phyloP scores from a whole-genome alignment of 1,140 invertebrate genomes.

The Drosophila punjabiensis region DNA sequence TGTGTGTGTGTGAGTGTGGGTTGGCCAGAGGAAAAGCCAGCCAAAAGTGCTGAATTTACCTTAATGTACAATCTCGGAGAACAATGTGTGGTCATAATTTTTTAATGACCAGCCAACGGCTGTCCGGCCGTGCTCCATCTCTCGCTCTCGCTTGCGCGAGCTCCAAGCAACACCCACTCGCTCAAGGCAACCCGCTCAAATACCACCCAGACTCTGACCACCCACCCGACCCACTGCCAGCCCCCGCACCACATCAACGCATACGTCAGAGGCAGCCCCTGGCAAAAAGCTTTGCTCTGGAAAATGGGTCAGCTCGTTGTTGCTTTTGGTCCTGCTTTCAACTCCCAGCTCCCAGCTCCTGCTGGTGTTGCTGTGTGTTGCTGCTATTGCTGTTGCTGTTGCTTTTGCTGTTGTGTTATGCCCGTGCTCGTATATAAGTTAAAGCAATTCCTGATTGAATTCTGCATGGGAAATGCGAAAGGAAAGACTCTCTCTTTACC shows the following conservation, averaged over 20 bases:
- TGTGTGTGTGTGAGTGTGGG: not conserved
- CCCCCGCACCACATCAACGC: slow-evolving; percentile 35
- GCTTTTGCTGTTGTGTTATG: slow-evolving; percentile 47
- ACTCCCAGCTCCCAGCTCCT: slow-evolving; percentile 7
- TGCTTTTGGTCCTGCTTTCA: slow-evolving; percentile 29
- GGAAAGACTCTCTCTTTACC: not conserved
- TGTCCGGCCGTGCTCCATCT: slow-evolving; percentile 6
- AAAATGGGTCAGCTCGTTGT: slow-evolving; percentile 70
- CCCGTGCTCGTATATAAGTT: slow-evolving; percentile 35
- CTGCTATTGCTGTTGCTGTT: slow-evolving; percentile 26
- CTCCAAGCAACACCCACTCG: not conserved
- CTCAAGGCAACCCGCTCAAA: slow-evolving; percentile 14
- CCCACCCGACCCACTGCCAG: not conserved
- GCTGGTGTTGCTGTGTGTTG: slow-evolving; percentile 39
- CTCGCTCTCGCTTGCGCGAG: not conserved
- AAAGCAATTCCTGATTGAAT: slow-evolving; percentile 71
- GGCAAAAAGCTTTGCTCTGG: slow-evolving; percentile 78
- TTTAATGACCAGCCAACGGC: slow-evolving; percentile 71
- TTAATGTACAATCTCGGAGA: slow-evolving; percentile 50
- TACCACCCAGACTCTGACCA: not conserved
- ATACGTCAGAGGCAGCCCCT: slow-evolving; percentile 76
- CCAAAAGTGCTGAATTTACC: slow-evolving; percentile 48
- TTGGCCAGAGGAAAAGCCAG: slow-evolving; percentile 18
- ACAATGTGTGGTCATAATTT: slow-evolving; percentile 76
- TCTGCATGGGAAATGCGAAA: slow-evolving; percentile 76